Percentiles rank a stretch among this genome's conserved stretches.
phyloP scores from a whole-genome alignment of 2,113 vertebrate genomes.

The Sakesphorus luctuosus region DNA sequence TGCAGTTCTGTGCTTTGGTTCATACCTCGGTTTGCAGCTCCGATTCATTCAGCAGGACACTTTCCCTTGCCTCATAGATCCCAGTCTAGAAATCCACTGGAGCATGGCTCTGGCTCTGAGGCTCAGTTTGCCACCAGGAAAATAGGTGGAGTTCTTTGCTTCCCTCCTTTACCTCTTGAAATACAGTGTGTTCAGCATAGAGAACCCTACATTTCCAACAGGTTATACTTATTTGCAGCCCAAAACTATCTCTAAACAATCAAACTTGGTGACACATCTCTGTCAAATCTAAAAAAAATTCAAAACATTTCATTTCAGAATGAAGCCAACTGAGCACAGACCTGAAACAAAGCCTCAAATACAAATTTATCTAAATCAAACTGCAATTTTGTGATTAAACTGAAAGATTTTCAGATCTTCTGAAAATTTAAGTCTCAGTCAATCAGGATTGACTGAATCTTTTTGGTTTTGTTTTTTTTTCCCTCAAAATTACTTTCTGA shows the following conservation, averaged over 20 bases:
- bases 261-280: not conserved
- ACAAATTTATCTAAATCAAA: not conserved
- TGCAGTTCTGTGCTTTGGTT: too few relatives aligned
- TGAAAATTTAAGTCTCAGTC: not conserved
- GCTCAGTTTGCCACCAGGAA: not conserved
- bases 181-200: too few relatives aligned
- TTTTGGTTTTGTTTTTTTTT: not conserved
- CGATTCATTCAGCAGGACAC: not conserved
- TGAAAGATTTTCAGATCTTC: not conserved
- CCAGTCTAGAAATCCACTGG: not conserved
- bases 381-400: not conserved
- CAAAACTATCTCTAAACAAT: not conserved
- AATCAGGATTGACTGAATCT: not conserved
- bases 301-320: not conserved
- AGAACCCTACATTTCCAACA: not conserved
- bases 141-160: not conserved
- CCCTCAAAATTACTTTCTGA: not conserved
- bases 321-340: not conserved
- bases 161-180: not conserved
- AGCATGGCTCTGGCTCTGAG: not conserved
- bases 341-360: not conserved
- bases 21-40: not conserved
- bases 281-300: not conserved
- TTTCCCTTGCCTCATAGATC: not conserved
- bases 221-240: not conserved